Conservation (phyloP, 2,113 vertebrate species). For the Dipodomys stephensi region DNA sequence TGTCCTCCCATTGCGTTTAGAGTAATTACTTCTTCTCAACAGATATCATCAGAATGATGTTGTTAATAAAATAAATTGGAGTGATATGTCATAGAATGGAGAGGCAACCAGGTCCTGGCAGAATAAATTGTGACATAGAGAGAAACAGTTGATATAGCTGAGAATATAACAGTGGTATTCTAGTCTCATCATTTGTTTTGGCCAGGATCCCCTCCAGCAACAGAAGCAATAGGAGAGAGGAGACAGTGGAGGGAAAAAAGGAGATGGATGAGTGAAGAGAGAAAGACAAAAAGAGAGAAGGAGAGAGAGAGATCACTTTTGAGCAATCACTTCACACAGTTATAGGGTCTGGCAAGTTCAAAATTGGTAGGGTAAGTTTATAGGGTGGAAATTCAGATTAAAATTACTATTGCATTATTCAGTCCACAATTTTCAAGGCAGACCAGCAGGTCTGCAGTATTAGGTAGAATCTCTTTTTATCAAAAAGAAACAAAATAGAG, state of each 20-base stretch:
- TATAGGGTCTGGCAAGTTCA: neutral
- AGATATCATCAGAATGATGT: neutral
- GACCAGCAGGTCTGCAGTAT: neutral
- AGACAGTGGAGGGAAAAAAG: too few relatives aligned
- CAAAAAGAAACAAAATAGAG: too few relatives aligned
- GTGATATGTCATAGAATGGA: neutral
- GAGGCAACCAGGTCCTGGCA: neutral
- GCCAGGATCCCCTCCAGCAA: neutral
- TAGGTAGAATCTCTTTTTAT: neutral
- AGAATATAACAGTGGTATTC: neutral
- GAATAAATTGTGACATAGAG: neutral
- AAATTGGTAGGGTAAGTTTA: neutral
- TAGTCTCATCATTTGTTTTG: neutral
- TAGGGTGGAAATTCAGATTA: too few relatives aligned
- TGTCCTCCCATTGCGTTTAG: neutral
- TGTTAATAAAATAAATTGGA: neutral
- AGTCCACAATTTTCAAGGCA: neutral
- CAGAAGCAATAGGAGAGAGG: neutral
- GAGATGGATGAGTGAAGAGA: too few relatives aligned
- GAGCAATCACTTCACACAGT: neutral
- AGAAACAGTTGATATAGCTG: neutral
- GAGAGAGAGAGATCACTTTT: neutral
- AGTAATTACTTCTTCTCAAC: neutral
- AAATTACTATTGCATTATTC: neutral
- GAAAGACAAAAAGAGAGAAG: too few relatives aligned